Conservation (phyloP, 2,888 invertebrate genomes). For the Drosophila phalerata region DNA sequence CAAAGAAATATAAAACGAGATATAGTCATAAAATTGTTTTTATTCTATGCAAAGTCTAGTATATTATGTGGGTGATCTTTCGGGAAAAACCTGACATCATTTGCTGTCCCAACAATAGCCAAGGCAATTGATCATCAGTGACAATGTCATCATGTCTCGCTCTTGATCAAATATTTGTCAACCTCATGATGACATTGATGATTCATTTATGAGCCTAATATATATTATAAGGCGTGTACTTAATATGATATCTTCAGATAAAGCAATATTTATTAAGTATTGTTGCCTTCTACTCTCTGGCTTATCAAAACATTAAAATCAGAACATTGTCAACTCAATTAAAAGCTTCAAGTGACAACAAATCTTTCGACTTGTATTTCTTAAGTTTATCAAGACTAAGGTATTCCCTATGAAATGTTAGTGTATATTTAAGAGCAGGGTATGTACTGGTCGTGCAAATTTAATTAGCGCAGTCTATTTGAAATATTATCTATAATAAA, state of each 20-base stretch:
- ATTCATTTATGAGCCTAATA: conserved; percentile 39
- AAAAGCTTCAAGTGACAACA: conserved; percentile 15
- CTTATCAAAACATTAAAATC: conserved; percentile 37
- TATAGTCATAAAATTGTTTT: conserved; percentile 3
- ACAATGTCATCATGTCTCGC: conserved; percentile 14
- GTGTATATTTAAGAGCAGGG: neutral
- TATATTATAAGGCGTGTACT: conserved; percentile 19
- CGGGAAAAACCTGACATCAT: conserved; percentile 15
- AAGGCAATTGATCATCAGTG: conserved; percentile 17
- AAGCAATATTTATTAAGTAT: conserved; percentile 32
- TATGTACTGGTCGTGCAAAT: neutral
- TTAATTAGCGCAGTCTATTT: neutral
- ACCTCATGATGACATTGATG: conserved; percentile 23
- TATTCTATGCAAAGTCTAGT: conserved; percentile 13
- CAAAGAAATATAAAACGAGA: conserved; percentile 7
- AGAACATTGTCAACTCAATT: conserved; percentile 36
- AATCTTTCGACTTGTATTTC: neutral
- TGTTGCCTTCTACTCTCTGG: neutral
- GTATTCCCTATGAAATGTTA: neutral
- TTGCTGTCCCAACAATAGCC: conserved; percentile 1
- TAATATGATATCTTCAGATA: conserved; percentile 31
- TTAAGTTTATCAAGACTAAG: neutral
- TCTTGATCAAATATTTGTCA: conserved; percentile 50
- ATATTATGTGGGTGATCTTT: neutral
- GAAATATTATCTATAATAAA: too few relatives aligned